A percentile compares a stretch with the other conserved stretches of the same genome.
Conservation (phyloP, 2,797 vertebrate species). For the Acanthis flammea region DNA sequence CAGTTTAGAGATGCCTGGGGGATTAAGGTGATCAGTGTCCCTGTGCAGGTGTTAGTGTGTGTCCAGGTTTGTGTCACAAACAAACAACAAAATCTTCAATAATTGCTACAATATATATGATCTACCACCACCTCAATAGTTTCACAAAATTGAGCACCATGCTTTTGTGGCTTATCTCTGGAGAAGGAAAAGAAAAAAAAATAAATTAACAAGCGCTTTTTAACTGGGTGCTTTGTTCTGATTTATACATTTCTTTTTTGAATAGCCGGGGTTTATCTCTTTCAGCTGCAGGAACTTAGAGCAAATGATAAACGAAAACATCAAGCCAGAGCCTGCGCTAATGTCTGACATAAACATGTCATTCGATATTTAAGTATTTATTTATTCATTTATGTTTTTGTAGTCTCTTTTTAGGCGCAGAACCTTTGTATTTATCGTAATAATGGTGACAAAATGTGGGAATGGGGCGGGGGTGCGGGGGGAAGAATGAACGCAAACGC, state of each 20-base stretch:
- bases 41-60: accelerated
- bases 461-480: background rate
- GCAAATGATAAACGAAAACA: conserved; percentile 71
- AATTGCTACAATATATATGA: background rate
- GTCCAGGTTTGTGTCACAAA: background rate
- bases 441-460: conserved; percentile 53
- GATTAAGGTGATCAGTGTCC: background rate
- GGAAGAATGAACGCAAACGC: background rate
- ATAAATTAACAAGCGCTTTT: background rate
- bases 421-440: conserved; percentile 61
- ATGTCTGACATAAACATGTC: conserved; percentile 73
- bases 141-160: background rate
- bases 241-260: conserved; percentile 15
- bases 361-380: conserved; percentile 75
- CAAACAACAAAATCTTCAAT: background rate
- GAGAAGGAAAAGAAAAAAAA: background rate
- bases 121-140: background rate
- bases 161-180: background rate
- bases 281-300: conserved; percentile 45
- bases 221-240: conserved; percentile 27
- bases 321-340: conserved; percentile 61
- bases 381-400: conserved; percentile 73
- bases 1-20: background rate
- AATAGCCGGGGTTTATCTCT: conserved; percentile 33
- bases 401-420: conserved; percentile 38